Percentiles rank a stretch among this genome's conserved stretches.
These are phyloP conservation scores for Osmoderma eremita DNA, from an alignment of 2,888 invertebrate genomes.

Conservation along the genomic window DNA sequence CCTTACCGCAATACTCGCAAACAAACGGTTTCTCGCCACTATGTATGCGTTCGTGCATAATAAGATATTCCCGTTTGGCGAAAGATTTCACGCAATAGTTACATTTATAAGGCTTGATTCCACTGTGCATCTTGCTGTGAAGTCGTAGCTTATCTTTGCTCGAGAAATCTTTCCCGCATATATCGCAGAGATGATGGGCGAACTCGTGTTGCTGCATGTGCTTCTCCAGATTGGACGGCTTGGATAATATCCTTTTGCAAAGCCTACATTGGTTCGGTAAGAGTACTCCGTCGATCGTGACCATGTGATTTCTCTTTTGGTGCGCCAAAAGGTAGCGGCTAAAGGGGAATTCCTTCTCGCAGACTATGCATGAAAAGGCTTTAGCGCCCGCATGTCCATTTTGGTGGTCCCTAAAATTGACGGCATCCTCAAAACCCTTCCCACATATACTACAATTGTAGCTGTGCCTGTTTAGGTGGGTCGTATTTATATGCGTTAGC, in stretches of 20 bases:
- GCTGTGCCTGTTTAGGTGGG: slow-evolving; percentile 60
- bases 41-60: slow-evolving; percentile 71
- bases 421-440: slow-evolving; percentile 67
- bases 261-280: slow-evolving; percentile 60
- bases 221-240: slow-evolving; percentile 59
- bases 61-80: slow-evolving; percentile 69
- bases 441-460: slow-evolving; percentile 67
- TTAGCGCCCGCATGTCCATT: slow-evolving; percentile 67
- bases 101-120: slow-evolving; percentile 53
- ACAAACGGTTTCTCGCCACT: slow-evolving; percentile 72
- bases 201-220: slow-evolving; percentile 57
- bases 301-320: slow-evolving; percentile 57
- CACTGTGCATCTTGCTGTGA: slow-evolving; percentile 55
- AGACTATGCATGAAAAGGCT: slow-evolving; percentile 66
- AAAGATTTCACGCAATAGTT: slow-evolving; percentile 70
- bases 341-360: slow-evolving; percentile 65
- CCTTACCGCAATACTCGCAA: slow-evolving; percentile 71
- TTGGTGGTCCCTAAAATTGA: slow-evolving; percentile 67
- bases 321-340: slow-evolving; percentile 60
- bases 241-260: slow-evolving; percentile 57
- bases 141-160: slow-evolving; percentile 57
- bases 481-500: slow-evolving; percentile 56
- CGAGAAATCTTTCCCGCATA: slow-evolving; percentile 59
- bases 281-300: slow-evolving; percentile 62
- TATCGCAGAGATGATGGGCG: slow-evolving; percentile 56